A percentile compares a stretch with the other conserved stretches of the same genome.
Evolutionary conservation across 2,797 vertebrate species (phyloP).

Genomic region (Ataeniobius toweri): DNA sequence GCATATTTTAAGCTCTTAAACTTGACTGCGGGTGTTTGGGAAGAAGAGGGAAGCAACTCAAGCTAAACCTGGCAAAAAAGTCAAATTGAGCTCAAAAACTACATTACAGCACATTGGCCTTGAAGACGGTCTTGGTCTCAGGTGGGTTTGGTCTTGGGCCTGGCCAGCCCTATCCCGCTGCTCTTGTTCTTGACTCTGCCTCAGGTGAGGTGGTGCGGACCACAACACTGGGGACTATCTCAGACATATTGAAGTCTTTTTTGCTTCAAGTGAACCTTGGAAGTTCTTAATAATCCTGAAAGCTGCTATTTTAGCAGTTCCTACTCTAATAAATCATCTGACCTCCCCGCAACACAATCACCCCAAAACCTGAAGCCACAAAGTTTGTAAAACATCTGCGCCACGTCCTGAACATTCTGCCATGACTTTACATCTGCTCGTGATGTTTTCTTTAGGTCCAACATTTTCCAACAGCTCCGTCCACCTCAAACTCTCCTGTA

Average conservation of each 20-base stretch:
- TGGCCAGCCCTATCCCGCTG: too few relatives aligned
- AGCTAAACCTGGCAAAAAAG: background rate
- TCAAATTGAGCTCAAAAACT: background rate
- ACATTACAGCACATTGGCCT: background rate
- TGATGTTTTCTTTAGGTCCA: slow-evolving; percentile 23
- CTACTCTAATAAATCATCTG: background rate
- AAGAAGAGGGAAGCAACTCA: background rate
- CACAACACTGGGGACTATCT: too few relatives aligned
- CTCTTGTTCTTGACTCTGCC: too few relatives aligned
- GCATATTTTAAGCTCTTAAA: too few relatives aligned
- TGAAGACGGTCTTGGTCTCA: background rate
- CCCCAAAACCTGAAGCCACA: background rate
- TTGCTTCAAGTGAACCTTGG: background rate
- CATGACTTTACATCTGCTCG: slow-evolving; percentile 9
- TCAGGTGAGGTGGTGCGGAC: too few relatives aligned
- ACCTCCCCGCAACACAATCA: background rate
- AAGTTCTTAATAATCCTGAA: background rate
- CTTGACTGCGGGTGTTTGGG: too few relatives aligned
- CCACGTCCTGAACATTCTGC: background rate
- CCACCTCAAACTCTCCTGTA: slow-evolving; percentile 37
- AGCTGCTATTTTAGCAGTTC: background rate
- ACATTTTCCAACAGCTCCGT: slow-evolving; percentile 48
- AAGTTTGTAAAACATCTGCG: background rate
- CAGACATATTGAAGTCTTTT: background rate
- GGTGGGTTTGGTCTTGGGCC: too few relatives aligned